Evolutionary conservation across 1,140 invertebrate genomes (phyloP).

Genomic region (Hyphantria cunea): DNA sequence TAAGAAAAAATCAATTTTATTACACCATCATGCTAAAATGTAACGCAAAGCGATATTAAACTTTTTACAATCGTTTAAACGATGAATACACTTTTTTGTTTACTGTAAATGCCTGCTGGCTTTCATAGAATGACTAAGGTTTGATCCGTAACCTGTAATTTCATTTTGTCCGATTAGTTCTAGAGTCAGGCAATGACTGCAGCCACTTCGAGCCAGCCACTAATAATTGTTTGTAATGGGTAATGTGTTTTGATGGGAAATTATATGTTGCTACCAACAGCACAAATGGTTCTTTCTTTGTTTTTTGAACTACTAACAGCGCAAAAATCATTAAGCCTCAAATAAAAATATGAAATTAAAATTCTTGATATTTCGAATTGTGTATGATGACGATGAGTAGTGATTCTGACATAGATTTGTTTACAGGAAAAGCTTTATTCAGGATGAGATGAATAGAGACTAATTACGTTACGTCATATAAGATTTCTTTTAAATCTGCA

Average conservation of each 20-base stretch:
- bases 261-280: background rate
- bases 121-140: conserved; percentile 28
- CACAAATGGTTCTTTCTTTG: background rate
- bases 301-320: background rate
- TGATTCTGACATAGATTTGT: no score
- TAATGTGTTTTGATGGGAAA: conserved; percentile 6
- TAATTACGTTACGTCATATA: no score
- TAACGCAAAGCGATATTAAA: background rate
- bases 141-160: conserved; percentile 36
- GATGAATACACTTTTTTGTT: no score
- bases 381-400: no score
- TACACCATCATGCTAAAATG: background rate
- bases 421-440: no score
- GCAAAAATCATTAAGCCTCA: no score
- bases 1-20: conserved; percentile 1
- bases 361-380: no score
- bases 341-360: no score
- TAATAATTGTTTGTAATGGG: conserved; percentile 26
- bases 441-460: no score
- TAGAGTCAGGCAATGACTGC: conserved; percentile 42
- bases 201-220: conserved; percentile 8
- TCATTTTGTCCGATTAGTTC: conserved; percentile 56
- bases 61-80: conserved; percentile 5
- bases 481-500: no score
- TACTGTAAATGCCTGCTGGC: conserved; percentile 5